Evolutionary conservation across 2,888 invertebrate species (phyloP), one percentile per base, ranked within the genome.

Genomic region (Diadromus collaris): DNA sequence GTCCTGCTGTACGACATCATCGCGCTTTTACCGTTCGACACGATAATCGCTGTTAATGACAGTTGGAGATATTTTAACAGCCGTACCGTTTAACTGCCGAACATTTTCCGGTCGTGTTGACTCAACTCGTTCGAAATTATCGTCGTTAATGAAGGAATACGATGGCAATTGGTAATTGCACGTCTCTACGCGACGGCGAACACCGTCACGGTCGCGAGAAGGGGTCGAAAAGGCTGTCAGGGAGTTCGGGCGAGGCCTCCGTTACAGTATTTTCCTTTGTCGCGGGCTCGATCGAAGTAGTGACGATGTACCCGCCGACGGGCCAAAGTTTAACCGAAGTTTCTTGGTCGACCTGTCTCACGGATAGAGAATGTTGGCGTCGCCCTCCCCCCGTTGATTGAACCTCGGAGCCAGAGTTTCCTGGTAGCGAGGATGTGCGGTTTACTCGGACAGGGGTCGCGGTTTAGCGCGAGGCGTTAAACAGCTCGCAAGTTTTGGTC

Each of bases 401-500:
- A 58, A 46, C 61, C 19, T 32, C 6, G 38, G 16, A 38, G 16
- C 38, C 71, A 46, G 64, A 65, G 64, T 74, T 81, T 74, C 58
- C 61, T 60, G 69, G 24, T 58, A 6, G 38, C 46, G 46, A n/a
- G 70, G 19, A 46, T 60, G 27, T 67, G 56, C 19, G 58, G 61
- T 73, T 67, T 67, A 29, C 68, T 74, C 48, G 68, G 38, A 76
- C 51, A 46, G 60, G 70, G 68, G 64, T 54, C 63, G 79, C 64
- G 65, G 73, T 65, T 61, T 69, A 21, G 58, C 86, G 85, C 73
- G 82, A 86, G 86, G 88, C 89, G 88, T 89, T 89, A 87, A 90
- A 89, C 89, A 88, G 89, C 89, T 88, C 79, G 86, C 87, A 88
- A 90, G 87, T 89, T 89, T 86, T 82, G 83, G 83, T 78, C 82